Evolutionary conservation across 2,797 vertebrate species (phyloP).

Genomic region (Acestrorhynchus altus): DNA sequence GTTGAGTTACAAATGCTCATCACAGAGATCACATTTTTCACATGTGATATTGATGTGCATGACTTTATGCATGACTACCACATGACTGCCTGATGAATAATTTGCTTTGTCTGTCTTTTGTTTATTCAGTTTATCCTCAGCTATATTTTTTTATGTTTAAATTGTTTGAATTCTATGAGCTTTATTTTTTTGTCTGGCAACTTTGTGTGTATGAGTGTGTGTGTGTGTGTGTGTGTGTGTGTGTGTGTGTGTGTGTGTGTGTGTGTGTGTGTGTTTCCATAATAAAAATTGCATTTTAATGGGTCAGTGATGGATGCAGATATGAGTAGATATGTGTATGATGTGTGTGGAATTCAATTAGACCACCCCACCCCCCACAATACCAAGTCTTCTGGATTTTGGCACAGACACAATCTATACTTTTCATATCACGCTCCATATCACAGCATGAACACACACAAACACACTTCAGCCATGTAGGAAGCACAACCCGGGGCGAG

Average conservation of each 20-base stretch:
- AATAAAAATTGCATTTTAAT: slow-evolving; percentile 16
- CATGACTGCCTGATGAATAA: no score
- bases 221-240: neutral
- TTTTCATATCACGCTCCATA: slow-evolving; percentile 45
- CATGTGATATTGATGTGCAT: no score
- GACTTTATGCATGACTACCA: no score
- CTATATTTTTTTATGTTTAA: no score
- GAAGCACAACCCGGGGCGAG: neutral
- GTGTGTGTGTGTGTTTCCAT: neutral
- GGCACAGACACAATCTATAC: slow-evolving; percentile 40
- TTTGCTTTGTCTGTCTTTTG: no score
- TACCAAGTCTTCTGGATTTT: slow-evolving; percentile 22
- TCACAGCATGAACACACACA: slow-evolving; percentile 21
- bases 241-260: neutral
- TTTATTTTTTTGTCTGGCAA: no score
- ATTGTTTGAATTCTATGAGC: no score
- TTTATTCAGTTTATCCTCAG: no score
- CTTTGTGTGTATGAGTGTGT: neutral
- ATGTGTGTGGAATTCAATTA: neutral
- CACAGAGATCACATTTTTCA: no score
- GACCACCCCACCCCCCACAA: slow-evolving; percentile 8
- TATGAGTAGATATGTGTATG: slow-evolving; percentile 6
- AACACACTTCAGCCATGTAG: neutral
- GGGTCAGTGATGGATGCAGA: slow-evolving; percentile 32
- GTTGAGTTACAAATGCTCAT: no score